Base-by-base conservation (phyloP, 1,140 invertebrate species). In the Orchesella cincta region DNA sequence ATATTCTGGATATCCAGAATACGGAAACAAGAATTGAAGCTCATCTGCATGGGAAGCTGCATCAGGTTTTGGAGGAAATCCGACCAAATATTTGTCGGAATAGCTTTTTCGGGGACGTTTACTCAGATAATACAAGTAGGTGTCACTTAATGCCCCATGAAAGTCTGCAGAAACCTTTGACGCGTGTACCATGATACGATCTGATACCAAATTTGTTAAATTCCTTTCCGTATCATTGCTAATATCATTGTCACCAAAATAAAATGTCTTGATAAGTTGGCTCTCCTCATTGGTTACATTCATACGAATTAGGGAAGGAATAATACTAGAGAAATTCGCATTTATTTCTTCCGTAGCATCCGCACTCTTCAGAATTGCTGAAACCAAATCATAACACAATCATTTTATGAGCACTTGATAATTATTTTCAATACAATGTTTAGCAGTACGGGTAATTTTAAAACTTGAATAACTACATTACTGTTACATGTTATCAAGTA, bases 241-340 rank as follows among this genome's bases (percentile, higher is more conserved):
- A 1, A 89, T 86, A 57, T 85, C 82, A 16, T 84, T 77, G 64
- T 86, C 81, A 20, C 84, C 84, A 36, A 92, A 88, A 84, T 92
- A 92, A 78, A 89, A 90, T 64, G 89, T 91, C 88, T 77, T 89
- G 87, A 78, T 89, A 18, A 20, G 20, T 46, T 73, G 5, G 20
- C 39, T 8, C 26, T 51, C 39, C 26, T 73, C 39, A 20, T 1
- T 5, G 20, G 71, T 23, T 16, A 73, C 29, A 31, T 31, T 64
- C n/a, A 31, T 71, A 71, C 18, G 62, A 28, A 71, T 29, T 1
- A 75, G 0, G 20, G 18, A 52, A 20, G 73, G 73, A 39, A 62
- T 62, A 36, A 46, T 20, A 29, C 36, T 14, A 16, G 73, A 23
- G 57, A 73, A 78, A 20, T 78, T 72, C 8, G 31, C 20, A 31